A percentile compares a stretch with the other conserved stretches of the same genome.
These are phyloP conservation scores for Nesospiza acunhae DNA, from an alignment of 2,113 vertebrate genomes.

Conservation along the genomic window DNA sequence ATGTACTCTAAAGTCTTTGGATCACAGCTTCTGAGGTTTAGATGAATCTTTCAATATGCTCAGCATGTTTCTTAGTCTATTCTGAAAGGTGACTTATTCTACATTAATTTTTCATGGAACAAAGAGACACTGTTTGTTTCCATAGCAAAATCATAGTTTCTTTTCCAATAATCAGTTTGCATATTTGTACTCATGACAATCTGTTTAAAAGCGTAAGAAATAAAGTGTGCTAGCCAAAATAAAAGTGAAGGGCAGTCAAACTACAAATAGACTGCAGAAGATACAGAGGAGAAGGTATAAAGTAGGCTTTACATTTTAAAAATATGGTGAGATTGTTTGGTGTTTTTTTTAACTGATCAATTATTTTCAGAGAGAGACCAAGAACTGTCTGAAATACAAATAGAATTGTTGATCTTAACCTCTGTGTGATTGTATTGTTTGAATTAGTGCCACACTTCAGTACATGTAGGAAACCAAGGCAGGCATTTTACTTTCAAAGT, in stretches of 20 bases:
- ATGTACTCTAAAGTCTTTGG: not conserved
- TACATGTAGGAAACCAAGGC: not conserved
- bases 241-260: not conserved
- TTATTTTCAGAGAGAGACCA: not conserved
- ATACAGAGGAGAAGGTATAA: not conserved
- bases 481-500: not conserved
- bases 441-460: not conserved
- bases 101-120: not conserved
- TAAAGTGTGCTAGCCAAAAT: not conserved
- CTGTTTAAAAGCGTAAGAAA: not conserved
- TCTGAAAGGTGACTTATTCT: not conserved
- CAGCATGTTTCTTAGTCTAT: not conserved
- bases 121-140: not conserved
- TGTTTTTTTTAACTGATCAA: not conserved
- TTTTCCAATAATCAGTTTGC: not conserved
- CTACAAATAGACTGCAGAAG: not conserved
- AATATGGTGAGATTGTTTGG: not conserved
- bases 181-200: not conserved
- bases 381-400: not conserved
- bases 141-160: not conserved
- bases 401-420: rapidly evolving
- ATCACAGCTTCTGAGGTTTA: not conserved
- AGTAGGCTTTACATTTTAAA: not conserved
- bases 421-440: not conserved
- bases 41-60: not conserved